Base-by-base conservation (phyloP, 1,140 invertebrate genomes). In the Liolophura sinensis region DNA sequence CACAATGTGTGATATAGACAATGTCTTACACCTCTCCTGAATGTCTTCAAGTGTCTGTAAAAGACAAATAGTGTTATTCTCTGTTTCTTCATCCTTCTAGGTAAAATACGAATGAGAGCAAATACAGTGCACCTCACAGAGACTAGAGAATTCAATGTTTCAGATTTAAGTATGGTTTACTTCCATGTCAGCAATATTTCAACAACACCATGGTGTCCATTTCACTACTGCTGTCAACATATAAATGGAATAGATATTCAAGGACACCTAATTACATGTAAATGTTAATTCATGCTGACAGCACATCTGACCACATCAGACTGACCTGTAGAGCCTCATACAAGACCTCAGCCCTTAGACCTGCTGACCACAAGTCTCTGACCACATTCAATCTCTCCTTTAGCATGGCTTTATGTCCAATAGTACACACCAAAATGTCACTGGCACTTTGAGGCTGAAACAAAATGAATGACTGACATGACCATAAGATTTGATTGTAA, bases 391-490 rank as follows among this genome's bases (percentile, higher is more conserved):
- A 86, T 70, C 90, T 89, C 74, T 93, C 91, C 67, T 88, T 88
- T 1, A 88, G 78, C 76, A 87, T 87, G 62, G 84, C 78, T 68
- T 82, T 86, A 60, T 82, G 82, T 18, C 87, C 89, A 64, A 87
- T 83, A 46, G 87, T 89, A 79, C 89, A 92, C 6, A 94, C 87
- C 9, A 90, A 84, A 0, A 91, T 88, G 75, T 93, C 90, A 22
- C 89, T 80, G n/a, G 79, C 58, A 60, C 75, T 73, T 11, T 74
- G 68, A 27, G 68, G 61, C 54, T 73, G 67, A 69, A 77, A 71
- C 74, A 80, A 62, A 15, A 68, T 63, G 62, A 50, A 66, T 22
- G 12, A n/a, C 18, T 20, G 51, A 24, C 7, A 54, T 24, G 24
- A 54, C 12, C 18, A 54, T 7, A 12, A 54, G 3, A 40, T 5